Evolutionary conservation across 2,888 invertebrate genomes (phyloP).

Genomic region (Hedychridium roseum): DNA sequence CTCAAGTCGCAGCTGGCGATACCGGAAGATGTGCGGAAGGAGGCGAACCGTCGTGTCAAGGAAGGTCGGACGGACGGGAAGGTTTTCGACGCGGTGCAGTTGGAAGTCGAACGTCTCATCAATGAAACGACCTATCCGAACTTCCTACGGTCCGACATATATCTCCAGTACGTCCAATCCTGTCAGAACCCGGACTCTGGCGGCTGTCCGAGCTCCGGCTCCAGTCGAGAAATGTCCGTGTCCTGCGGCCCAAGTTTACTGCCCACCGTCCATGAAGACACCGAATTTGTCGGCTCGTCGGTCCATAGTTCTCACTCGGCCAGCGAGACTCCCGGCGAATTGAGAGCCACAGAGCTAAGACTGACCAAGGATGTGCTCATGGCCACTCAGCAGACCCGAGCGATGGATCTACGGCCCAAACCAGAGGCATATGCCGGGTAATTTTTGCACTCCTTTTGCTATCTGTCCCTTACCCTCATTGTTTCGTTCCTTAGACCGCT

Average conservation of each 20-base stretch:
- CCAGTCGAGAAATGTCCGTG: conserved; percentile 61
- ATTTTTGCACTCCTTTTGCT: conserved; percentile 45
- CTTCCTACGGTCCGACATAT: conserved; percentile 92
- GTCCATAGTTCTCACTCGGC: conserved; percentile 51
- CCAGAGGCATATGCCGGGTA: conserved; percentile 75
- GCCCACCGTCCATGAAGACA: conserved; percentile 88
- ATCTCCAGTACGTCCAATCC: conserved; percentile 84
- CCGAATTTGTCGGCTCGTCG: conserved; percentile 71
- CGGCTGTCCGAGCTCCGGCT: conserved; percentile 56
- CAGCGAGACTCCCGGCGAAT: conserved; percentile 59
- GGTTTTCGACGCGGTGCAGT: conserved; percentile 87
- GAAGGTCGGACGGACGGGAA: conserved; percentile 76
- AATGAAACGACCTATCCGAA: conserved; percentile 89
- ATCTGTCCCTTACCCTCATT: conserved; percentile 2
- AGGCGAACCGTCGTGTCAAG: conserved; percentile 78
- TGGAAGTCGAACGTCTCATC: conserved; percentile 84
- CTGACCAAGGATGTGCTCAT: conserved; percentile 83
- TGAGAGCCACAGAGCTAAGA: conserved; percentile 66
- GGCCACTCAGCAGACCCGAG: conserved; percentile 78
- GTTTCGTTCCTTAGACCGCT: conserved; percentile 29
- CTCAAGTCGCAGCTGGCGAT: conserved; percentile 84
- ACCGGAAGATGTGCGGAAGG: conserved; percentile 80
- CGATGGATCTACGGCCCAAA: conserved; percentile 71
- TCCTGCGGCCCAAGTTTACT: conserved; percentile 69
- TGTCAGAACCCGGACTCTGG: conserved; percentile 65